These are phyloP conservation scores for Nothoprocta pentlandii DNA, from an alignment of 2,113 vertebrate species.

Conservation along the genomic window DNA sequence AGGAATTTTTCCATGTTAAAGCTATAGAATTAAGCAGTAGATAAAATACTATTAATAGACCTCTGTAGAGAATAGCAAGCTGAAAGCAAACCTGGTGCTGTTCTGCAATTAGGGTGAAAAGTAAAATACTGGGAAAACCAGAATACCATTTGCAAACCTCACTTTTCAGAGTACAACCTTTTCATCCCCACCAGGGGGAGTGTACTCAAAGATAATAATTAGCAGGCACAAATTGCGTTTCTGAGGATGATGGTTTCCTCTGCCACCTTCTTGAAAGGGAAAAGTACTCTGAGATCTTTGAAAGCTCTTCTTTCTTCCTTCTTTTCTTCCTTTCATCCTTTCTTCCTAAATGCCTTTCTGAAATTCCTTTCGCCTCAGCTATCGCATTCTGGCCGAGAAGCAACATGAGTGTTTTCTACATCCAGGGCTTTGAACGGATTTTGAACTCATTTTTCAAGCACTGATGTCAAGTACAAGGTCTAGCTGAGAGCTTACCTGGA, in stretches of 20 bases:
- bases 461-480: background rate
- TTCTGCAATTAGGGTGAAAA: slow-evolving; percentile 58
- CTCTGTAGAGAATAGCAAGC: slow-evolving; percentile 53
- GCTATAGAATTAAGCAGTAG: slow-evolving; percentile 27
- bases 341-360: too few species aligned
- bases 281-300: slow-evolving; percentile 21
- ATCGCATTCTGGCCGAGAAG: background rate
- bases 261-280: slow-evolving; percentile 32
- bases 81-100: slow-evolving; percentile 20
- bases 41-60: slow-evolving; percentile 44
- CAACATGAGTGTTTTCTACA: background rate
- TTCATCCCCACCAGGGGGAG: slow-evolving; percentile 69
- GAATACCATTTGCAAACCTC: background rate
- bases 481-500: background rate
- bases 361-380: slow-evolving; percentile 1
- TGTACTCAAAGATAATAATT: slow-evolving; percentile 8
- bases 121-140: slow-evolving; percentile 35
- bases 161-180: slow-evolving; percentile 12
- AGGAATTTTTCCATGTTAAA: slow-evolving; percentile 44
- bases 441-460: background rate
- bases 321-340: too few species aligned
- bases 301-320: background rate
- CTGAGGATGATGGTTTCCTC: background rate
- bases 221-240: background rate
- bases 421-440: background rate